Evolutionary conservation across 2,113 vertebrate genomes (phyloP).

Genomic region (Gasterosteus aculeatus): DNA sequence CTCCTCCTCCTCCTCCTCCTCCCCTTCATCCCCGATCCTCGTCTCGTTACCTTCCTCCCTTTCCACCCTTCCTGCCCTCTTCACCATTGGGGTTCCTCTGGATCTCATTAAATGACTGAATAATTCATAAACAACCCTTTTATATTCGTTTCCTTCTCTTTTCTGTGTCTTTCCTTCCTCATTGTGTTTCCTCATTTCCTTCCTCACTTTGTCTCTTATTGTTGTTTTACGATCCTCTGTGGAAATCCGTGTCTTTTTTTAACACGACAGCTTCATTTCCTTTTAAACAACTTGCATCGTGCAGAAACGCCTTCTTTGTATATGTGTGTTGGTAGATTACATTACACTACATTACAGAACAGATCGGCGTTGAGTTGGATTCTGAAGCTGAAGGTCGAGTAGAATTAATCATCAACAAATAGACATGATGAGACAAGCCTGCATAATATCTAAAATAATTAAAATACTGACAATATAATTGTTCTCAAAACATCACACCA

Average conservation of each 20-base stretch:
- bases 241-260: background rate
- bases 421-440: no score
- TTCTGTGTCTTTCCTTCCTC: background rate
- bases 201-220: background rate
- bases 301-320: no score
- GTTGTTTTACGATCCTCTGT: background rate
- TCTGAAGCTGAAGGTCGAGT: no score
- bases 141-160: conserved; percentile 1
- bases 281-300: background rate
- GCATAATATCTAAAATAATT: no score
- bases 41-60: background rate
- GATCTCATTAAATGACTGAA: background rate
- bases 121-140: background rate
- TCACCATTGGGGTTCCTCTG: background rate
- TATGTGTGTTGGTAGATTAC: no score
- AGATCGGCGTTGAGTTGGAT: no score
- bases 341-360: no score
- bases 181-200: background rate
- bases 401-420: no score
- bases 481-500: no score
- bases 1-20: background rate
- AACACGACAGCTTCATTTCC: background rate
- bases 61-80: background rate
- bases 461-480: no score
- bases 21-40: background rate